phyloP scores from a whole-genome alignment of 2,113 vertebrate genomes.

The Macaca mulatta region DNA sequence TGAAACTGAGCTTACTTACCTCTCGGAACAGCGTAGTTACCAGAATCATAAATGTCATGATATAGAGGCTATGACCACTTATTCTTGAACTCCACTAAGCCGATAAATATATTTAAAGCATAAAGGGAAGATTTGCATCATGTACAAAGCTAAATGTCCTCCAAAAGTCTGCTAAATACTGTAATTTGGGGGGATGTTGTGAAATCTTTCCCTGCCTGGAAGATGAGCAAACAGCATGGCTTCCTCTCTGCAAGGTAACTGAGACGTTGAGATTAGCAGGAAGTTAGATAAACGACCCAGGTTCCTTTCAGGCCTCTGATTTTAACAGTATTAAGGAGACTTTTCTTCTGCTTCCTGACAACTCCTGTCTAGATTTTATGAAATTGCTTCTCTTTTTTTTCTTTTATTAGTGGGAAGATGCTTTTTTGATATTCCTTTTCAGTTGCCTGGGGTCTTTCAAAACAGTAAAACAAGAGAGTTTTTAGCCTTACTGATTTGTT shows the following conservation, averaged over 20 bases:
- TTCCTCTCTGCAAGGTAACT: not conserved
- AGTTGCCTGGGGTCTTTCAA: slow-evolving; percentile 28
- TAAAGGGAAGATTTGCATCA: not conserved
- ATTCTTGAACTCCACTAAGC: not conserved
- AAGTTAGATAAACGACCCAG: slow-evolving; percentile 11
- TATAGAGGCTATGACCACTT: not conserved
- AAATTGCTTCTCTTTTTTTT: not conserved
- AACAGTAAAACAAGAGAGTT: not conserved
- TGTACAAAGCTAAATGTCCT: not conserved
- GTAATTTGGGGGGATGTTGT: not conserved
- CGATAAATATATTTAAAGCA: not conserved
- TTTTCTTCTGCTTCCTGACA: slow-evolving; percentile 10
- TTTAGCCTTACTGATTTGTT: not conserved
- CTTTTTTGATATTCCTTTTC: not conserved
- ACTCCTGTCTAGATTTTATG: not conserved
- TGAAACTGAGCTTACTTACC: not conserved
- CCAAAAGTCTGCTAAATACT: not conserved
- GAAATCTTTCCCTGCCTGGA: not conserved
- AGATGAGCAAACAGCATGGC: not conserved
- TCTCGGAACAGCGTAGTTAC: not conserved
- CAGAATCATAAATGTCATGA: not conserved
- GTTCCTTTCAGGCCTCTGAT: slow-evolving; percentile 24
- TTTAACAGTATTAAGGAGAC: not conserved
- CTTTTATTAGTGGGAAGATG: not conserved
- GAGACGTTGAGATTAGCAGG: not conserved